Evolutionary conservation across 1,140 invertebrate genomes (phyloP).

Genomic region (Bombus polaris): DNA sequence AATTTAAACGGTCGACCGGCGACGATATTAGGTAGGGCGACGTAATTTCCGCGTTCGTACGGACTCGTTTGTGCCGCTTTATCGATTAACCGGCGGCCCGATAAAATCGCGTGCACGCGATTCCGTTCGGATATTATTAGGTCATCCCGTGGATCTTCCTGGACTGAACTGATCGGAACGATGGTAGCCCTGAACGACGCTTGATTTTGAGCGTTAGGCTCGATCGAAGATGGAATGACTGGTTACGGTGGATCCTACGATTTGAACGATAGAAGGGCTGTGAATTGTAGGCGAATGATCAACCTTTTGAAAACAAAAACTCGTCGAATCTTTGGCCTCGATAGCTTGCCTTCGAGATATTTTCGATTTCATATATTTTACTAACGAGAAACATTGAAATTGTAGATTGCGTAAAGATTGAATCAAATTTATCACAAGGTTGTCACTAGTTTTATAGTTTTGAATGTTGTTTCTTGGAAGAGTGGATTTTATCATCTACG

Average conservation of each 20-base stretch:
- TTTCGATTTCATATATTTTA: not conserved
- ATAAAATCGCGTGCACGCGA: constrained; percentile 39
- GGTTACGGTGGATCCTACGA: no score
- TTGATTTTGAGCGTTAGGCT: not conserved
- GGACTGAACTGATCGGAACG: not conserved
- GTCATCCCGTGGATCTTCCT: not conserved
- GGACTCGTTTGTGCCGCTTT: constrained; percentile 39
- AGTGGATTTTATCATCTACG: not conserved
- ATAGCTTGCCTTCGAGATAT: not conserved
- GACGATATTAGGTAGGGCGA: constrained; percentile 5
- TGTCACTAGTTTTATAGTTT: no score
- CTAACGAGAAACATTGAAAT: no score
- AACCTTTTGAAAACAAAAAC: not conserved
- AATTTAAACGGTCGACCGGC: constrained; percentile 26
- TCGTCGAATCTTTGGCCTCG: not conserved
- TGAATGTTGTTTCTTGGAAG: no score
- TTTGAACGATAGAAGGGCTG: not conserved
- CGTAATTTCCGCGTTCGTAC: constrained; percentile 48
- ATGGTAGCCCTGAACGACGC: not conserved
- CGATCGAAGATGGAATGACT: not conserved
- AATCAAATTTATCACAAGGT: no score
- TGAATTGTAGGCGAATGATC: not conserved
- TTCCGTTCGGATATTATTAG: constrained; percentile 43
- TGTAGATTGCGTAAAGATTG: no score
- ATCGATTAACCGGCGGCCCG: constrained; percentile 43